Evolutionary conservation across 2,888 invertebrate genomes (phyloP).

Genomic region (Liposcelis brunnea): DNA sequence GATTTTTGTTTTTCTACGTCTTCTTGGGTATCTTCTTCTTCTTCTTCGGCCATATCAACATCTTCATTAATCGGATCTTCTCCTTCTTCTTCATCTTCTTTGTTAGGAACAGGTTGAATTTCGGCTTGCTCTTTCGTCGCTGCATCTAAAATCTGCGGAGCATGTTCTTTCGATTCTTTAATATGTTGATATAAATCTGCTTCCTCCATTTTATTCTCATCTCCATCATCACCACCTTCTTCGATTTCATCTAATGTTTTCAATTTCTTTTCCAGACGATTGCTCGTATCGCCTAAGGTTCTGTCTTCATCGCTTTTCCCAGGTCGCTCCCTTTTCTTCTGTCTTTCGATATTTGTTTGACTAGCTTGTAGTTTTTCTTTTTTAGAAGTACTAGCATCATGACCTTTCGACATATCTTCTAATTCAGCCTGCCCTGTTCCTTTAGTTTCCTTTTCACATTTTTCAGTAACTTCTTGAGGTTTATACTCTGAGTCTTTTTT

Average conservation of each 20-base stretch:
- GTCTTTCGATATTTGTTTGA: slow-evolving; percentile 28
- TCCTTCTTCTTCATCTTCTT: slow-evolving; percentile 41
- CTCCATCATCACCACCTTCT: slow-evolving; percentile 26
- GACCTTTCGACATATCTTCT: slow-evolving; percentile 28
- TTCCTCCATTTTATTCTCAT: slow-evolving; percentile 20
- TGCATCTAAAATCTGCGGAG: slow-evolving; percentile 41
- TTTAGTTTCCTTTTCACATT: slow-evolving; percentile 30
- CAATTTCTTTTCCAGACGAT: slow-evolving; percentile 43
- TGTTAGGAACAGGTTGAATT: slow-evolving; percentile 43
- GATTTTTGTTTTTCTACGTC: slow-evolving; percentile 15
- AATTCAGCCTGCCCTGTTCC: slow-evolving; percentile 47
- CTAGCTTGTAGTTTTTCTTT: slow-evolving; percentile 22
- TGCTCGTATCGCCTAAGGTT: slow-evolving; percentile 44
- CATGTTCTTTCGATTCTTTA: slow-evolving; percentile 54
- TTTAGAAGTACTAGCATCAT: slow-evolving; percentile 22
- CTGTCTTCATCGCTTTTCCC: slow-evolving; percentile 58
- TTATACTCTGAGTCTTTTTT: slow-evolving; percentile 27
- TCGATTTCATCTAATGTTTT: slow-evolving; percentile 37
- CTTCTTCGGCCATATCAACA: slow-evolving; percentile 33
- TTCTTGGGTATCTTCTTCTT: slow-evolving; percentile 27
- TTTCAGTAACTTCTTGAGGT: slow-evolving; percentile 21
- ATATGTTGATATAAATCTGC: slow-evolving; percentile 68
- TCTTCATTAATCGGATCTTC: slow-evolving; percentile 38
- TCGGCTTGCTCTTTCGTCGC: slow-evolving; percentile 62
- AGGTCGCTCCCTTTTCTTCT: slow-evolving; percentile 48